phyloP scores from a whole-genome alignment of 2,888 invertebrate genomes.

The Drosophila antonietae region DNA sequence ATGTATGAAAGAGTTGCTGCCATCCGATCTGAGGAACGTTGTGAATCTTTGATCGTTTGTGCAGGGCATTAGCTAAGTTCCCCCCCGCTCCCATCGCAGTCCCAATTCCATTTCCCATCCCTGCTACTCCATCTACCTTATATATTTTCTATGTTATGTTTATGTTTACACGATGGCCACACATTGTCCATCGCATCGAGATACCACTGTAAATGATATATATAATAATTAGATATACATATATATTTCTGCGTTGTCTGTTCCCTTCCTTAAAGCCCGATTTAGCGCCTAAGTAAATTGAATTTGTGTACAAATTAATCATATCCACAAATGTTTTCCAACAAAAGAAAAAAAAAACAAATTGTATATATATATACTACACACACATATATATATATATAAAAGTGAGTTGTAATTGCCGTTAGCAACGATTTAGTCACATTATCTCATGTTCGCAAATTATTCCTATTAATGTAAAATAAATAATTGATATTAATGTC shows the following conservation, averaged over 20 bases:
- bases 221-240: background rate
- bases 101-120: background rate
- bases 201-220: background rate
- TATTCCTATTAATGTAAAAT: slow-evolving; percentile 38
- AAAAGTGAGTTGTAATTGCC: background rate
- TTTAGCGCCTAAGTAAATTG: slow-evolving; percentile 26
- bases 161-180: background rate
- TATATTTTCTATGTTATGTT: background rate
- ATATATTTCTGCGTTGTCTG: slow-evolving; percentile 5
- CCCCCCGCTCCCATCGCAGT: background rate
- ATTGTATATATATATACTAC: slow-evolving; percentile 22
- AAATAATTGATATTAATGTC: slow-evolving; percentile 28
- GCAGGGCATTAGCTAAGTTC: slow-evolving; percentile 40
- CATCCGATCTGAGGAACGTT: slow-evolving; percentile 79
- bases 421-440: slow-evolving; percentile 22
- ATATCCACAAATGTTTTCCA: slow-evolving; percentile 37
- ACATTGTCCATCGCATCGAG: background rate
- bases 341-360: background rate
- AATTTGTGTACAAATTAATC: slow-evolving; percentile 44
- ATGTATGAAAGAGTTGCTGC: slow-evolving; percentile 80
- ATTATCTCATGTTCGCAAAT: slow-evolving; percentile 14
- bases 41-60: slow-evolving; percentile 79
- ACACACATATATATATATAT: background rate
- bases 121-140: background rate
- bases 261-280: slow-evolving; percentile 8